Evolutionary conservation across 2,797 vertebrate species (phyloP), one percentile per base, ranked within the genome.

Genomic region (Tachyglossus aculeatus): DNA sequence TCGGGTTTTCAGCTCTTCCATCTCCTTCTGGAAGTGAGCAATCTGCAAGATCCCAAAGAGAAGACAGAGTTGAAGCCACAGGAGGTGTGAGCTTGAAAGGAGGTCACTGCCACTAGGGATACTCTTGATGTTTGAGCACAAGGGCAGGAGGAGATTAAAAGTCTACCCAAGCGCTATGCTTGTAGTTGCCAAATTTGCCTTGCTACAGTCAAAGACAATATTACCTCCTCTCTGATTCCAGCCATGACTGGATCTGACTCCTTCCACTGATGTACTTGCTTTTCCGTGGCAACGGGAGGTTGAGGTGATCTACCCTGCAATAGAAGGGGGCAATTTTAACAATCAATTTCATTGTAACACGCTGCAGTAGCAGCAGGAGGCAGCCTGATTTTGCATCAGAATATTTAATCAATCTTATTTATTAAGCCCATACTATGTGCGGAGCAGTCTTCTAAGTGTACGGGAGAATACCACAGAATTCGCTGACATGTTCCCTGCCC

Each of bases 221-320:
- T 87, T 63, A 98, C 98, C 95, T 99, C 98, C 40, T 99, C 98
- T 69, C 95, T 86, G 53, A 98, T 98, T 36, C 95, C 97, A 47
- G 90, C 88, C 89, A 97, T 95, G 37, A 99, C 95, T 7, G 97
- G 97, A 79, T 98, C 96, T 0, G 93, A 86, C 18, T 96, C 96
- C 71, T 94, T 97, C 90, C 93, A 95, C 77, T 94, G 94, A 70
- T 94, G 94, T 4, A 91, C 64, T 67, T 94, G 95, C 59, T 94
- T 98, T 75, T 98, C 96, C 71, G 90, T 44, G 43, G 65, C 38
- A 21, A 58, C 34, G 18, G 74, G 68, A 12, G 90, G 68, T 85
- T 94, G 90, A 21, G 80, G 75, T 22, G 74, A 67, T 52, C 89
- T 93, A 8, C 43, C 53, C 92, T 93, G 66, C 32, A 77, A 74